These are phyloP conservation scores for Metellina segmentata DNA, from an alignment of 2,888 invertebrate genomes.

Conservation along the genomic window DNA sequence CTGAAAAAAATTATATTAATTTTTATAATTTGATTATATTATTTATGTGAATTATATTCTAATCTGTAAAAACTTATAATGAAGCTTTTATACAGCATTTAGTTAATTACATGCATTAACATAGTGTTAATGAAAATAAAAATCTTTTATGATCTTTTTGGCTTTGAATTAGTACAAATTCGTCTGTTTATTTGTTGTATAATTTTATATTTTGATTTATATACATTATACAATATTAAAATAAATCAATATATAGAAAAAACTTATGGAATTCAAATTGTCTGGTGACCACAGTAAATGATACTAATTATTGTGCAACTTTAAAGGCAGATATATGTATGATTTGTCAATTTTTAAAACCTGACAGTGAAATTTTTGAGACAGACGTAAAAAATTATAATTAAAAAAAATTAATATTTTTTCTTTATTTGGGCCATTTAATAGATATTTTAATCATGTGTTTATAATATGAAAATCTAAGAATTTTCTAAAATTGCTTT, in stretches of 20 bases:
- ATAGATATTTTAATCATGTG: no score
- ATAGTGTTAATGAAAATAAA: neutral
- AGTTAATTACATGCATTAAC: neutral
- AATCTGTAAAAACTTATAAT: neutral
- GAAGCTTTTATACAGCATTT: neutral
- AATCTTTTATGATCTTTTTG: neutral
- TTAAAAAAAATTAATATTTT: no score
- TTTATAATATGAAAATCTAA: no score
- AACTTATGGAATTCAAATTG: no score
- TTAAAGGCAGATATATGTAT: no score
- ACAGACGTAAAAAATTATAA: no score
- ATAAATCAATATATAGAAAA: no score
- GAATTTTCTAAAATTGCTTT: no score
- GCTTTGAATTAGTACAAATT: neutral
- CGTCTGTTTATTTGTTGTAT: neutral
- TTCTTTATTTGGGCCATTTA: no score
- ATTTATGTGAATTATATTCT: neutral
- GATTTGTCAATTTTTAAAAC: no score
- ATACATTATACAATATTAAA: no score
- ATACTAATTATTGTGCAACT: neutral
- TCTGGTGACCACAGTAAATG: neutral
- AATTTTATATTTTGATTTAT: neutral
- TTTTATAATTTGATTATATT: neutral
- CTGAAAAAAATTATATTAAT: slow-evolving; percentile 48
- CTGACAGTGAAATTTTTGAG: no score